Conservation (phyloP, 2,113 vertebrate genomes). For the Hyla sarda region DNA sequence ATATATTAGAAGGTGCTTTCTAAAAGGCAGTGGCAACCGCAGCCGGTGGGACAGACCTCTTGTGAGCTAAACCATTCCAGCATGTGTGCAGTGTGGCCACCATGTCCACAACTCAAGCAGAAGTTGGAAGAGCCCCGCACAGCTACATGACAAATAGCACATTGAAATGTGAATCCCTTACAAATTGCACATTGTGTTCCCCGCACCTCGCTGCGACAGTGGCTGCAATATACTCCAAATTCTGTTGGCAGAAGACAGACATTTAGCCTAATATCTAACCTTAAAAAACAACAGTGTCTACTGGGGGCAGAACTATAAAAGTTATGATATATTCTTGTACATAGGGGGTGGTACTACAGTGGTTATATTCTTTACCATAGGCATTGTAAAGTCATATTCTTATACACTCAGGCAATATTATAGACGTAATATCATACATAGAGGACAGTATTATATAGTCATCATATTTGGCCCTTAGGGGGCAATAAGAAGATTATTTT, state of each 20-base stretch:
- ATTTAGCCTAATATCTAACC: no score
- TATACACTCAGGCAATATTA: not conserved
- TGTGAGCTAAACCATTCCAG: slow-evolving; percentile 97
- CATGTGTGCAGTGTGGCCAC: slow-evolving; percentile 96
- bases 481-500: no score
- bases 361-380: not conserved
- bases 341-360: not conserved
- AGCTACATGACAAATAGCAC: slow-evolving; percentile 94
- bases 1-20: slow-evolving; percentile 91
- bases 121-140: slow-evolving; percentile 96
- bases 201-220: slow-evolving; percentile 91
- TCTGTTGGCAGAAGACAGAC: slow-evolving; percentile 73
- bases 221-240: slow-evolving; percentile 94
- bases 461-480: no score
- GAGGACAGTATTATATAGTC: not conserved
- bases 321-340: not conserved
- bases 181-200: slow-evolving; percentile 93
- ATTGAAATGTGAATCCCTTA: slow-evolving; percentile 96
- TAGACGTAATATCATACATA: not conserved
- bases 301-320: not conserved
- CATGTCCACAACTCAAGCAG: slow-evolving; percentile 95
- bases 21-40: slow-evolving; percentile 92
- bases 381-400: no score
- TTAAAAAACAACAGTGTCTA: no score
- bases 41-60: slow-evolving; percentile 95